Conservation (phyloP, 2,888 invertebrate genomes). For the Gortyna flavago region DNA sequence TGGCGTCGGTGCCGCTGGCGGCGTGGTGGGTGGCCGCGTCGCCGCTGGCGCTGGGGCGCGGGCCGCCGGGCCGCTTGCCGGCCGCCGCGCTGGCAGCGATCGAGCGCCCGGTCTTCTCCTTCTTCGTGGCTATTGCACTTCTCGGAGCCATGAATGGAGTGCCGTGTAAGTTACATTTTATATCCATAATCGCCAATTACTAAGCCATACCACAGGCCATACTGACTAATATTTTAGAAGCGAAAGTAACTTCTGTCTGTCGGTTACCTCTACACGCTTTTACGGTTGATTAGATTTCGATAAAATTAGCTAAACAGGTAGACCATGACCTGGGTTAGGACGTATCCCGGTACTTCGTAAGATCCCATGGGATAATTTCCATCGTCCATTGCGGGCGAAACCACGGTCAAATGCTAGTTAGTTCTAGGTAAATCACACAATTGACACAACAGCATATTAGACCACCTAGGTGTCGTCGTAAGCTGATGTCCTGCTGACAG, state of each 20-base stretch:
- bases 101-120: conserved; percentile 82
- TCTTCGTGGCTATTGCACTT: conserved; percentile 77
- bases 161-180: conserved; percentile 72
- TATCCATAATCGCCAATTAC: neutral
- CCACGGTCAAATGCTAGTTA: neutral
- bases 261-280: neutral
- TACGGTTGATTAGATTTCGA: no score
- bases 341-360: neutral
- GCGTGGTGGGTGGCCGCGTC: conserved; percentile 79
- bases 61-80: conserved; percentile 69
- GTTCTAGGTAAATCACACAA: neutral
- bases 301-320: neutral
- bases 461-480: neutral
- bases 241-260: neutral
- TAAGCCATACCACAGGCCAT: neutral
- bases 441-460: neutral
- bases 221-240: neutral
- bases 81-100: conserved; percentile 82
- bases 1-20: conserved; percentile 75
- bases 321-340: neutral
- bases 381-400: neutral
- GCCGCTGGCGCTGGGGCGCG: conserved; percentile 75
- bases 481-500: neutral
- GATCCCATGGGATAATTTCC: neutral
- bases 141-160: conserved; percentile 83